A percentile compares a stretch with the other conserved stretches of the same genome.
Evolutionary conservation across 2,113 vertebrate species (phyloP).

Genomic region (Daubentonia madagascariensis): DNA sequence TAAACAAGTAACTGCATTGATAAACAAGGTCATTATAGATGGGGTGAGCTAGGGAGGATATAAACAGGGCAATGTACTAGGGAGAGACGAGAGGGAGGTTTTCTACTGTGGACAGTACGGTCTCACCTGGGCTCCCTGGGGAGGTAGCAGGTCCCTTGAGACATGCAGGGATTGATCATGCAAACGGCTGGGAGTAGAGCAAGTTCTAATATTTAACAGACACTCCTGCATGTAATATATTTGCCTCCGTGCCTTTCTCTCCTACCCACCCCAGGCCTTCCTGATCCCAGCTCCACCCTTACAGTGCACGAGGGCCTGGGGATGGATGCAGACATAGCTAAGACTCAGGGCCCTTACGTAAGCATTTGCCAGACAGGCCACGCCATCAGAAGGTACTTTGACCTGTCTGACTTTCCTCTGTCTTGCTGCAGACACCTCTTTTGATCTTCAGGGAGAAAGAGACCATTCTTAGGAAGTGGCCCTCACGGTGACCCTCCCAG

Average conservation of each 20-base stretch:
- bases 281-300: fast-evolving
- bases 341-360: fast-evolving
- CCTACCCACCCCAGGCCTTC: not conserved
- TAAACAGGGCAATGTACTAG: fast-evolving
- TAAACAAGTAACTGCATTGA: not conserved
- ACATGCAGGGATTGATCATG: too few species aligned
- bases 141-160: not conserved
- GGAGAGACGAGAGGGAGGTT: not conserved
- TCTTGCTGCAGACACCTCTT: not conserved
- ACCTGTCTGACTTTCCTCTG: not conserved
- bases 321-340: fast-evolving
- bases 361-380: not conserved
- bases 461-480: not conserved
- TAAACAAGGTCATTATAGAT: not conserved
- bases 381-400: not conserved
- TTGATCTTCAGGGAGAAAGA: not conserved
- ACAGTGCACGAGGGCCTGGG: fast-evolving
- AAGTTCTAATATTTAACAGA: fast-evolving
- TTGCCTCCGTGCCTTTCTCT: not conserved
- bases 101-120: fast-evolving
- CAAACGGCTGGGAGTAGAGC: not conserved
- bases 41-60: too few species aligned
- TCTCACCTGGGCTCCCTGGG: not conserved
- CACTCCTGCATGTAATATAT: fast-evolving
- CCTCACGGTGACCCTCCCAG: not conserved